Base-by-base conservation (phyloP, 2,888 invertebrate species). In the Drosophila melanocephala region DNA sequence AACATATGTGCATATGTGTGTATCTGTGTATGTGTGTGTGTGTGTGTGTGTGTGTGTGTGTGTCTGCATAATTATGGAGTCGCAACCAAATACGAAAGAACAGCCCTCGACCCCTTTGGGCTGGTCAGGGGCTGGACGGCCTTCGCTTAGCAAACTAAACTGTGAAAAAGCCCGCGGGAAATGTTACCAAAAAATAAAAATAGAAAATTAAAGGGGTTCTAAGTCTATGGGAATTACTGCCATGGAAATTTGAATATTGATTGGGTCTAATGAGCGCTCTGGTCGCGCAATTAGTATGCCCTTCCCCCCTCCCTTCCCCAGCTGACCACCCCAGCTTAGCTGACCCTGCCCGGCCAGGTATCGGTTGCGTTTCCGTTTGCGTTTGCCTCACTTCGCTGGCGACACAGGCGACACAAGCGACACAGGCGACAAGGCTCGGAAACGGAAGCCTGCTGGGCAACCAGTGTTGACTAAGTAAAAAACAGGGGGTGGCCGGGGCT, bases 131-230 rank as follows among this genome's bases (percentile, higher is more conserved):
- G 72, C 79, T 75, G 80, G 50, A n/a, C 71, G 74, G 53, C 52
- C 68, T 75, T 58, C 77, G 84, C 84, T 88, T 86, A 84, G 50
- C 76, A 67, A 86, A 89, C 89, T 87, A 86, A 86, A 89, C 86
- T 86, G 86, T 86, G 89, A 86, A 86, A 86, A 87, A 71, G 89
- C 83, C 86, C 64, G 32, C 47, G 66, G 79, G 64, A 47, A 59
- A 52, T 47, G 50, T 51, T 16, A 26, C 53, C 30, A 28, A 14
- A 26, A 68, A 42, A 42, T 33, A 37, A 12, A 26, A 26, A 47
- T 26, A 55, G 30, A 12, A 22, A 28, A 22, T 26, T 26, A 0
- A 30, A 30, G 32, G 42, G 30, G 52, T 12, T 2, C 28, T n/a
- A 39, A 37, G 59, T 59, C 60, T 28, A 39, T 74, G 50, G 53